Conservation (phyloP, 2,113 vertebrate species). For the Mesitornis unicolor region DNA sequence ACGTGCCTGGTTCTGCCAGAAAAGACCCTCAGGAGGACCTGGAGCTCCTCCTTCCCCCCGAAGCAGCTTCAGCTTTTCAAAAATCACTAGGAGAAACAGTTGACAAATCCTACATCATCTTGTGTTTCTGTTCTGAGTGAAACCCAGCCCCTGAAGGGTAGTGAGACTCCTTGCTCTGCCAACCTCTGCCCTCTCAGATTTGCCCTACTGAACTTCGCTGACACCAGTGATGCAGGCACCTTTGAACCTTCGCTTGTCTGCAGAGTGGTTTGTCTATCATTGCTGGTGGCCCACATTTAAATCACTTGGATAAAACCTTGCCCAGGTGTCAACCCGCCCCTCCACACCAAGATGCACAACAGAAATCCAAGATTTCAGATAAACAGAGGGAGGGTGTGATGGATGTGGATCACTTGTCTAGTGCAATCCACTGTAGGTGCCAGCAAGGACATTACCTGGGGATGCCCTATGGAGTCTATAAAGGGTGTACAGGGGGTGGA, state of each 20-base stretch:
- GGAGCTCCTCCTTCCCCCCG: not conserved
- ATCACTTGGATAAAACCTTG: not conserved
- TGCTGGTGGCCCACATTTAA: not conserved
- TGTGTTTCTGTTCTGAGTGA: not conserved
- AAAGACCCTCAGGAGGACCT: not conserved
- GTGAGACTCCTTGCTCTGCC: not conserved
- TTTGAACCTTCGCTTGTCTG: not conserved
- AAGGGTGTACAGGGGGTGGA: not conserved
- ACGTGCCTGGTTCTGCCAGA: not conserved
- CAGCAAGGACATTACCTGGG: not conserved
- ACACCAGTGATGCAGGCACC: not conserved
- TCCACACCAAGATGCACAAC: not conserved
- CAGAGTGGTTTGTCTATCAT: not conserved
- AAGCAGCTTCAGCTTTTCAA: not conserved
- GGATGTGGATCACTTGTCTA: not conserved
- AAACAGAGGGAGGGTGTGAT: not conserved
- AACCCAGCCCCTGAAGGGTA: not conserved
- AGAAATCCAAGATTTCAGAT: not conserved
- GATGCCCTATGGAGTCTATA: not conserved
- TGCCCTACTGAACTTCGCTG: not conserved
- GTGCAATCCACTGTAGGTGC: not conserved
- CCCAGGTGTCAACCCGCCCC: not conserved
- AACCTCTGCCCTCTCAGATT: not conserved
- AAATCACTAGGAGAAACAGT: not conserved
- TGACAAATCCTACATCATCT: not conserved